Evolutionary conservation across 2,888 invertebrate genomes (phyloP), one percentile per base, ranked within the genome.

Genomic region (Phasia obesa): DNA sequence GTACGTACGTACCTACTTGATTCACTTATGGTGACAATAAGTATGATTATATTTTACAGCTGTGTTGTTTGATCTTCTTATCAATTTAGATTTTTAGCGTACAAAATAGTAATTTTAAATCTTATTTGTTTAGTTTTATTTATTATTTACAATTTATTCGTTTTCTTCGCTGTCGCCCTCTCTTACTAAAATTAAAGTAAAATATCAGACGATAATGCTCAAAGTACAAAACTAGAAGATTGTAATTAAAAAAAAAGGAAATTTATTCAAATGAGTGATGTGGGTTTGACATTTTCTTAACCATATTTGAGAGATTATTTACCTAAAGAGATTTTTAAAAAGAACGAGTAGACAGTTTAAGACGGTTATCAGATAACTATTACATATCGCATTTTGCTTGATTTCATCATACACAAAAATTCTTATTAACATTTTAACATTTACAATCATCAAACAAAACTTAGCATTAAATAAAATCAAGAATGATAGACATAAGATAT

Each of bases 201-300:
- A 71, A 55, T 47, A 67, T 73, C 67, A 67, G 60, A 79, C 60
- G 67, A 79, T 67, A 73, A 13, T 60, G 79, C 42, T 73, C 79
- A 79, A 73, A 79, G 79, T 79, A 53, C 79, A 79, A 79, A 64
- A 11, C n/a, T 57, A 65, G 2, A 17, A 25, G 53, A 31, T 62
- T 53, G 17, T 17, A 35, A 59, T 27, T 55, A n/a, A 19, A 31
- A 47, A 64, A 38, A 6, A 21, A 19, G 5, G n/a, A 27, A 17
- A 47, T 38, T 3, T 27, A 38, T 38, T 13, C 3, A 59, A 23
- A 59, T 49, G n/a, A 3, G 70, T 17, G n/a, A 31, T 31, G 31
- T 3, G 31, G 5, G 31, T 31, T 31, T 1, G 9, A 31, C 31
- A 31, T 31, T 4, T 31, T 6, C 4, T n/a, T n/a, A 31, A 31